Conservation (phyloP, 2,113 vertebrate genomes). For the Lophotis ruficrista region DNA sequence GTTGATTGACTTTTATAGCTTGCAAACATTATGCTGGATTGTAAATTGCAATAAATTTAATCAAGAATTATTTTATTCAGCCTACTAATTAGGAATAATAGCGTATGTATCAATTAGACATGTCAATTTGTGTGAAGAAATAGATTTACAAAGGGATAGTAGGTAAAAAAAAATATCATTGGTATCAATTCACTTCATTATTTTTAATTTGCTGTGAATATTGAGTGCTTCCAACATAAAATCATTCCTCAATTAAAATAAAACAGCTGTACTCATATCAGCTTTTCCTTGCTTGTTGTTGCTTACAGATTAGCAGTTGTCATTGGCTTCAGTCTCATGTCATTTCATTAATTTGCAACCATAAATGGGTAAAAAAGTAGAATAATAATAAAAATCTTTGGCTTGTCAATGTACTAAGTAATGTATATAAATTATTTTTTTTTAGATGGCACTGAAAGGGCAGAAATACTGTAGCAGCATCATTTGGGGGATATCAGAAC, state of each 20-base stretch:
- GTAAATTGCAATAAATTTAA: slow-evolving; percentile 86
- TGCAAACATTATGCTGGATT: slow-evolving; percentile 82
- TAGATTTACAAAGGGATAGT: slow-evolving; percentile 83
- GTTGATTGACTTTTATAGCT: slow-evolving; percentile 86
- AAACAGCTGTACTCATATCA: slow-evolving; percentile 79
- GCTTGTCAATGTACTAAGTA: slow-evolving; percentile 43
- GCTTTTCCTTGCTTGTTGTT: slow-evolving; percentile 79
- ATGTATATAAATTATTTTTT: slow-evolving; percentile 26
- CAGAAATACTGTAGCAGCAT: neutral
- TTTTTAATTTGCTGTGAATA: slow-evolving; percentile 85
- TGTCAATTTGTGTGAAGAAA: slow-evolving; percentile 85
- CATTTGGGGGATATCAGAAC: neutral
- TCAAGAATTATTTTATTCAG: slow-evolving; percentile 86
- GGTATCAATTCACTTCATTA: slow-evolving; percentile 84
- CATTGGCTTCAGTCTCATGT: slow-evolving; percentile 78
- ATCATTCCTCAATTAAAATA: slow-evolving; percentile 82
- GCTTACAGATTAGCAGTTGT: slow-evolving; percentile 81
- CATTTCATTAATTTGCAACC: slow-evolving; percentile 83
- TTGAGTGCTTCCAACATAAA: slow-evolving; percentile 82
- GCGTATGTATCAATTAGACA: slow-evolving; percentile 83
- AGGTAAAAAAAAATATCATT: slow-evolving; percentile 79
- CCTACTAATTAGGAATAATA: slow-evolving; percentile 85
- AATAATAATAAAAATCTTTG: slow-evolving; percentile 35
- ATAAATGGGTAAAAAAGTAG: slow-evolving; percentile 79
- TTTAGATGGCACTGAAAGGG: neutral